phyloP scores from a whole-genome alignment of 1,140 invertebrate genomes.

The Trissolcus basalis region DNA sequence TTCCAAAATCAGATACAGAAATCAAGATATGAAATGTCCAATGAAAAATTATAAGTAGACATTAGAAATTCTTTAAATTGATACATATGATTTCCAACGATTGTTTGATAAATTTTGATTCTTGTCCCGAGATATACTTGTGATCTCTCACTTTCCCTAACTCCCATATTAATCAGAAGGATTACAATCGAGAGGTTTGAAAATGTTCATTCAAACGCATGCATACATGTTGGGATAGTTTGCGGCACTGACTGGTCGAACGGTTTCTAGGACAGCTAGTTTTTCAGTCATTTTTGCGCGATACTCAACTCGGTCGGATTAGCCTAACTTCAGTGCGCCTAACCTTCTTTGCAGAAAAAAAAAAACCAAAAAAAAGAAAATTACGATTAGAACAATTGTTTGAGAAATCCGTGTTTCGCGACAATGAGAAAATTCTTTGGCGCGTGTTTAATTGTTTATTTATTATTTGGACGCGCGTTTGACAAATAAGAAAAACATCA shows the following conservation, averaged over 20 bases:
- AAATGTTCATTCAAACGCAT: slow-evolving; percentile 11
- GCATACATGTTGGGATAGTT: slow-evolving; percentile 48
- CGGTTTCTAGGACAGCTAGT: slow-evolving; percentile 70
- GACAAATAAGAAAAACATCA: slow-evolving; percentile 25
- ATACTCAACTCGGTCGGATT: slow-evolving; percentile 59
- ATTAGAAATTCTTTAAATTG: too few species aligned
- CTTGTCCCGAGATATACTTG: too few species aligned
- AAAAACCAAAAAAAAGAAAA: slow-evolving; percentile 52
- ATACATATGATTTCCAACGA: too few species aligned
- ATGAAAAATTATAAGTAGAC: too few species aligned
- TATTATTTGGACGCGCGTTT: background rate
- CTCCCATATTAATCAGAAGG: background rate
- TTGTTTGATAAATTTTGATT: too few species aligned
- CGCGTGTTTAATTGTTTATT: slow-evolving; percentile 8
- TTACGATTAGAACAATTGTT: slow-evolving; percentile 61
- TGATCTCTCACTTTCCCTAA: too few species aligned
- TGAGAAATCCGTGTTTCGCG: slow-evolving; percentile 20
- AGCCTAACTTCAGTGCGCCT: slow-evolving; percentile 60
- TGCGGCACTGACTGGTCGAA: slow-evolving; percentile 67
- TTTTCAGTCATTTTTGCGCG: slow-evolving; percentile 69
- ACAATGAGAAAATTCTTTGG: slow-evolving; percentile 3
- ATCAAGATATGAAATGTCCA: too few species aligned
- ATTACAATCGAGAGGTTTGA: background rate
- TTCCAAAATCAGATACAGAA: too few species aligned
- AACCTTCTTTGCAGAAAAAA: slow-evolving; percentile 60